A percentile compares a stretch with the other conserved stretches of the same genome.
Evolutionary conservation across 2,797 vertebrate species (phyloP).

Genomic region (Spea hammondii): DNA sequence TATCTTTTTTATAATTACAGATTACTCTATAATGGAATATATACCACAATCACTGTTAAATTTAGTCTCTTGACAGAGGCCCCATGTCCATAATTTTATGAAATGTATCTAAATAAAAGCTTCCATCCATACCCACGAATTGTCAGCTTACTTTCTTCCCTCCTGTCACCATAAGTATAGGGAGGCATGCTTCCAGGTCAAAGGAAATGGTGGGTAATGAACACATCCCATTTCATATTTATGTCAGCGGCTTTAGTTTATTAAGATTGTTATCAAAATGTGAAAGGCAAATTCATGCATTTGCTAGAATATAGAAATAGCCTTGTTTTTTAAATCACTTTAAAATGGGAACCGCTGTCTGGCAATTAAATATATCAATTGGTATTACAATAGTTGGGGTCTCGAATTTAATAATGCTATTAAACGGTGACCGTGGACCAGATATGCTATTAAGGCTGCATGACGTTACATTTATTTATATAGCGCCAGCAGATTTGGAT

Average conservation of each 20-base stretch:
- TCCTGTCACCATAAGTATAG: conserved; percentile 29
- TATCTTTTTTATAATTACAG: conserved; percentile 47
- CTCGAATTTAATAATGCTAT: too few species aligned
- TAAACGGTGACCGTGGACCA: too few species aligned
- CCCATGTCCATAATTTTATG: conserved; percentile 38
- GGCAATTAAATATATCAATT: background rate
- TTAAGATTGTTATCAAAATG: conserved; percentile 29
- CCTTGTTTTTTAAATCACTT: too few species aligned
- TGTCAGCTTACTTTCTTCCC: conserved; percentile 31
- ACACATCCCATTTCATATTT: conserved; percentile 39
- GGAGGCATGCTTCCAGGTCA: conserved; percentile 2
- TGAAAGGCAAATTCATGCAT: conserved; percentile 23
- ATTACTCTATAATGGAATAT: conserved; percentile 37
- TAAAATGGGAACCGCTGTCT: background rate
- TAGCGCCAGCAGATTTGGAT: too few species aligned
- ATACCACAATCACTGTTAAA: conserved; percentile 31
- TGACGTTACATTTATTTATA: too few species aligned
- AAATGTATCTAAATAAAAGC: conserved; percentile 50
- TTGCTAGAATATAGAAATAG: background rate
- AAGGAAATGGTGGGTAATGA: conserved; percentile 42
- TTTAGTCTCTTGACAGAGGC: conserved; percentile 24
- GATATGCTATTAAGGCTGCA: too few species aligned
- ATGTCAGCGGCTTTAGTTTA: conserved; percentile 34
- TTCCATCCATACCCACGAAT: conserved; percentile 42
- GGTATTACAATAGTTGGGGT: too few species aligned